phyloP scores from a whole-genome alignment of 2,113 vertebrate genomes.

The Lamprologus sp. region DNA sequence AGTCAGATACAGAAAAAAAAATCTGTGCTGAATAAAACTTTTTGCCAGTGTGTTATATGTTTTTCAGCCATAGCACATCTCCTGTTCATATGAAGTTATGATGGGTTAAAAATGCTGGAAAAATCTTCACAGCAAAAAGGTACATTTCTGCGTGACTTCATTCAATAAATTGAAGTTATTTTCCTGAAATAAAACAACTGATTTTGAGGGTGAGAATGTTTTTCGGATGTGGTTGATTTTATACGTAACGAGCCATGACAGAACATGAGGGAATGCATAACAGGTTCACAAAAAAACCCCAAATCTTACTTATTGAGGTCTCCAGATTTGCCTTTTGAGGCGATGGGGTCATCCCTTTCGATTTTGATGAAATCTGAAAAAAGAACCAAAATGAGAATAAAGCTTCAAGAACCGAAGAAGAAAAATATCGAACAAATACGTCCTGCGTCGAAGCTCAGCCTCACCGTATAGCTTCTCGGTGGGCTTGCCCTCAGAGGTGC shows the following conservation, averaged over 20 bases:
- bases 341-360: constrained; percentile 81
- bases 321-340: constrained; percentile 71
- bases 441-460: neutral
- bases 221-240: neutral
- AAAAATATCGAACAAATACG: rapidly evolving
- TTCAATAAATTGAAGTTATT: neutral
- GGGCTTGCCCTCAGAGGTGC: constrained; percentile 84
- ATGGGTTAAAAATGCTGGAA: neutral
- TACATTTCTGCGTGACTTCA: neutral
- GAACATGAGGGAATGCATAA: neutral
- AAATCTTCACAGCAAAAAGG: neutral
- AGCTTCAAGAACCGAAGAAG: neutral
- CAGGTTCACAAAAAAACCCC: rapidly evolving
- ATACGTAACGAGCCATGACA: neutral
- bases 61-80: neutral
- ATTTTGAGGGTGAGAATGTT: neutral
- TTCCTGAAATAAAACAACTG: neutral
- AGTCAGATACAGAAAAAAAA: neutral
- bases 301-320: constrained; percentile 57
- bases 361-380: constrained; percentile 91
- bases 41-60: neutral
- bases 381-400: neutral
- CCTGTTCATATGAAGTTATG: neutral
- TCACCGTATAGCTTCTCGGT: constrained; percentile 94
- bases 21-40: neutral